A percentile compares a stretch with the other conserved stretches of the same genome.
Evolutionary conservation across 2,888 invertebrate species (phyloP).

Genomic region (Acleris emargana): DNA sequence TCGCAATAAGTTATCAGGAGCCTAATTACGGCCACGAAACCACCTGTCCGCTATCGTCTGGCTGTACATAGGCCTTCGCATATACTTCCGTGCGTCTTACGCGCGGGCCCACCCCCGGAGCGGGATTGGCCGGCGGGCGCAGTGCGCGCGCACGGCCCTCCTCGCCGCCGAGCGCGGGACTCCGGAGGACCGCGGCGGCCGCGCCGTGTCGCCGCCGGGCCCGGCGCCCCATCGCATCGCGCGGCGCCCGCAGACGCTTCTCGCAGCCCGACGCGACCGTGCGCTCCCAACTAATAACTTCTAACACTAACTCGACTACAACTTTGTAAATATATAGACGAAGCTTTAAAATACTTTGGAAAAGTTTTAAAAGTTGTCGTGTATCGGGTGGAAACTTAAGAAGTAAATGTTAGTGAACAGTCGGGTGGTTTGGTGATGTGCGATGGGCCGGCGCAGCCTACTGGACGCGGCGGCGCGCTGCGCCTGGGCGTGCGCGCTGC

Average conservation of each 20-base stretch:
- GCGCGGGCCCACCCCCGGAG: slow-evolving; percentile 76
- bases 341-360: slow-evolving; percentile 20
- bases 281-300: slow-evolving; percentile 39
- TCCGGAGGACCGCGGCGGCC: slow-evolving; percentile 72
- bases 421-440: slow-evolving; percentile 68
- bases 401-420: slow-evolving; percentile 28
- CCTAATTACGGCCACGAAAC: slow-evolving; percentile 82
- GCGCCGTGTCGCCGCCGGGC: slow-evolving; percentile 73
- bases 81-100: slow-evolving; percentile 83
- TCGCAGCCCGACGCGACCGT: slow-evolving; percentile 40
- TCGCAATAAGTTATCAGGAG: slow-evolving; percentile 79
- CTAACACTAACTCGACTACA: slow-evolving; percentile 35
- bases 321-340: slow-evolving; percentile 29
- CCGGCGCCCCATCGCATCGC: slow-evolving; percentile 64
- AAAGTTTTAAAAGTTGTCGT: slow-evolving; percentile 12
- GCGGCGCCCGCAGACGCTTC: slow-evolving; percentile 48
- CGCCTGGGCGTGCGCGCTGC: slow-evolving; percentile 77
- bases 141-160: slow-evolving; percentile 81
- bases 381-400: slow-evolving; percentile 24
- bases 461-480: slow-evolving; percentile 51
- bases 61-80: slow-evolving; percentile 84
- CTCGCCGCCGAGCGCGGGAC: slow-evolving; percentile 69
- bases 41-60: slow-evolving; percentile 81
- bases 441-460: slow-evolving; percentile 68
- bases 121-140: slow-evolving; percentile 67